These are phyloP conservation scores for Melolontha melolontha DNA, from an alignment of 2,888 invertebrate species.

Conservation along the genomic window DNA sequence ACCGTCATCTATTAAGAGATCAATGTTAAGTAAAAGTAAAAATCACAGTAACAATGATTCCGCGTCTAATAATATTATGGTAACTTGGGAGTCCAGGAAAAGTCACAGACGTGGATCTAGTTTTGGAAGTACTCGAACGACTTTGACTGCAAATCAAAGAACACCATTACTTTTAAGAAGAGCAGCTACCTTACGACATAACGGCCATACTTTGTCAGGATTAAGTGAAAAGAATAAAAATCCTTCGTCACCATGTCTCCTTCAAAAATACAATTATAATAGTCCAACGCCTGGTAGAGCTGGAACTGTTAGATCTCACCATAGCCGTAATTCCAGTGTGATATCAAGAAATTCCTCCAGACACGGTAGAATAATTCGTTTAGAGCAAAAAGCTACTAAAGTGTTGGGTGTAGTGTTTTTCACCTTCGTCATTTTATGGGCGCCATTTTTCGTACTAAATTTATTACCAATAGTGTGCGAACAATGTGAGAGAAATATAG, in stretches of 20 bases:
- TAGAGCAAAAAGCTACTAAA: conserved; percentile 97
- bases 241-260: conserved; percentile 70
- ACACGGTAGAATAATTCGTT: conserved; percentile 84
- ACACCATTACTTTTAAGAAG: conserved; percentile 69
- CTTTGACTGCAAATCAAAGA: conserved; percentile 68
- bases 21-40: conserved; percentile 53
- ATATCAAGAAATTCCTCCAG: conserved; percentile 85
- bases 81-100: conserved; percentile 80
- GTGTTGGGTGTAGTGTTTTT: conserved; percentile 95
- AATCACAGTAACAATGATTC: conserved; percentile 54
- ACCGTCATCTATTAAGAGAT: conserved; percentile 64
- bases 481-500: conserved; percentile 80
- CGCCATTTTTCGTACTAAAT: conserved; percentile 94
- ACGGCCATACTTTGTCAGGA: conserved; percentile 58
- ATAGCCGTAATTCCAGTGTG: conserved; percentile 84
- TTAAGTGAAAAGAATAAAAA: conserved; percentile 63
- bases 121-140: conserved; percentile 76
- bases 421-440: conserved; percentile 94
- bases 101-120: conserved; percentile 75
- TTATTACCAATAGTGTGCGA: conserved; percentile 86
- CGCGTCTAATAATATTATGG: conserved; percentile 66
- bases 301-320: conserved; percentile 76
- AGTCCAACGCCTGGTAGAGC: conserved; percentile 55
- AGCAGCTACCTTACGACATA: conserved; percentile 72
- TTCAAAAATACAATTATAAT: conserved; percentile 63